Base-by-base conservation (phyloP, 2,888 invertebrate species). In the Zygogramma bicolorata region DNA sequence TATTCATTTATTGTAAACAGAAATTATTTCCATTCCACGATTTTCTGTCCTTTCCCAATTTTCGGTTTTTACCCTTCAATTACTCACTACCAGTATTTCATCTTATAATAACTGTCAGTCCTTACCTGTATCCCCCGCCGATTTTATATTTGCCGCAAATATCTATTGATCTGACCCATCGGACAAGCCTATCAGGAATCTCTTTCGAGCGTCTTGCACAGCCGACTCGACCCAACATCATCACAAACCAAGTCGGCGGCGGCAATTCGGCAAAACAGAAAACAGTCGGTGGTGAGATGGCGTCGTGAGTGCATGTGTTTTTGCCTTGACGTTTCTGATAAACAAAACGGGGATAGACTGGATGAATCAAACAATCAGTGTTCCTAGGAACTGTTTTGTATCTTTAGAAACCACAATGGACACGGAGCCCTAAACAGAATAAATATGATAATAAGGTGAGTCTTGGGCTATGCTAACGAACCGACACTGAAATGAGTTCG, bases 231-330 rank as follows among this genome's bases (percentile, higher is more conserved):
- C 40, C 18, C 22, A 46, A 13, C 59, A 31, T 10, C 31, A 15
- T 59, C 59, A 40, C n/a, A 34, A 61, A 61, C 61, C 10, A 31
- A 61, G 60, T 40, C n/a, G 38, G 25, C 38, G 15, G 25, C 61
- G 22, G 22, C 46, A 46, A 46, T 63, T 46, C 27, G 46, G 29
- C 29, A 15, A 34, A 61, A 34, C 61, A 38, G 22, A 22, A 13
- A 63, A 62, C 77, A 85, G 85, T 85, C 82, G 75, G 79, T 76
- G 77, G 81, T 81, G 85, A 84, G 85, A 85, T 85, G 84, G 84
- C 84, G 84, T 81, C 77, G 75, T 78, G 81, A 74, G 75, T 77
- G 81, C 75, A 79, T 68, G 65, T 75, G 29, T 3, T 27, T n/a
- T 42, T 75, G 68, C 70, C 79, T 77, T 83, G 81, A 84, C 81